Evolutionary conservation across 2,888 invertebrate species (phyloP).

Genomic region (Gandaritis pyraliata): DNA sequence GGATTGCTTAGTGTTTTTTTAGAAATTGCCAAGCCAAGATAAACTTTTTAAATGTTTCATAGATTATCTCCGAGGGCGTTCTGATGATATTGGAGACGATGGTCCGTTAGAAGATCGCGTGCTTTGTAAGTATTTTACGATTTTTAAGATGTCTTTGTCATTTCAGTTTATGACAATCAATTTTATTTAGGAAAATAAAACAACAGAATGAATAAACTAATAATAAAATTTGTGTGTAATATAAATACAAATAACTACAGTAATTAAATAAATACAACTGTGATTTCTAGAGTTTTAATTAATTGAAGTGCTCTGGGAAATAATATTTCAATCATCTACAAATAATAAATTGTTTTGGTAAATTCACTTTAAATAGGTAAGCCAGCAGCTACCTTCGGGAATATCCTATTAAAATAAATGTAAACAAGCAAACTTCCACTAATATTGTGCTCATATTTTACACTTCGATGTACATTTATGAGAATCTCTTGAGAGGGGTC

Average conservation of each 20-base stretch:
- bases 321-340: constrained; percentile 24
- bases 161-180: too few relatives aligned
- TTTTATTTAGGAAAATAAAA: too few relatives aligned
- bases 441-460: constrained; percentile 6
- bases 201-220: too few relatives aligned
- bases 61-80: constrained; percentile 71
- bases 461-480: constrained; percentile 12
- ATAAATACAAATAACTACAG: too few relatives aligned
- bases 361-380: constrained; percentile 22
- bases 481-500: constrained; percentile 16
- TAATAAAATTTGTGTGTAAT: too few relatives aligned
- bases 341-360: constrained; percentile 25
- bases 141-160: neutral
- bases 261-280: neutral
- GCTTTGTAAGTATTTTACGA: constrained; percentile 62
- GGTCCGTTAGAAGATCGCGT: constrained; percentile 59
- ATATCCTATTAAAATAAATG: constrained; percentile 30
- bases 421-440: neutral
- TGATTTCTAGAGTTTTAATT: constrained; percentile 2
- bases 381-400: constrained; percentile 29
- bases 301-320: constrained; percentile 19
- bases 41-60: constrained; percentile 32
- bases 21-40: neutral
- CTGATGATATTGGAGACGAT: constrained; percentile 62
- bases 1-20: too few relatives aligned